These are phyloP conservation scores for Drosophila pseudoananassae DNA, from an alignment of 1,140 invertebrate species.

Conservation along the genomic window DNA sequence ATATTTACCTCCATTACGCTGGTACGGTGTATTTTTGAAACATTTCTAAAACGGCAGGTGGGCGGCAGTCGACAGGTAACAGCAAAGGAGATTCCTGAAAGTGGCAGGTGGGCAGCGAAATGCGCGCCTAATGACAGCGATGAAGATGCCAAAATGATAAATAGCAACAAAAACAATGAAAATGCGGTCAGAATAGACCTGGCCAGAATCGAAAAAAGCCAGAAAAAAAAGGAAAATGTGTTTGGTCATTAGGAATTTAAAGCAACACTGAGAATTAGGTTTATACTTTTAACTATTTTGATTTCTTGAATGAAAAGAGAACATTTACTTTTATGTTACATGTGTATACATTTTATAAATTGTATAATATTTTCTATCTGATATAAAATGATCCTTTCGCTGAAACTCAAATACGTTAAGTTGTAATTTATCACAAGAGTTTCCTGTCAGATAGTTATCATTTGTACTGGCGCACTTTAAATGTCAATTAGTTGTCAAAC, in stretches of 20 bases:
- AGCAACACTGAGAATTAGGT: not conserved
- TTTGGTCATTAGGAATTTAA: slow-evolving; percentile 64
- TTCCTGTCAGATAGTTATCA: slow-evolving; percentile 21
- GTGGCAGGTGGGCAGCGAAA: slow-evolving; percentile 48
- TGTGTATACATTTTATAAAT: no score
- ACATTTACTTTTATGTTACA: no score
- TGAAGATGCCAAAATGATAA: slow-evolving; percentile 81
- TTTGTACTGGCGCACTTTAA: slow-evolving; percentile 64
- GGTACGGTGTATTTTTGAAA: slow-evolving; percentile 54
- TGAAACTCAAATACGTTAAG: not conserved
- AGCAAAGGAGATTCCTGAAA: slow-evolving; percentile 19
- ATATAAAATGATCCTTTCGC: not conserved
- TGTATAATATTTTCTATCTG: not conserved
- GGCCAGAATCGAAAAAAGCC: slow-evolving; percentile 48
- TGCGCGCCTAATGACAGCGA: slow-evolving; percentile 78
- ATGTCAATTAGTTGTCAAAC: slow-evolving; percentile 80
- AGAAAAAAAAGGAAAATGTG: slow-evolving; percentile 60
- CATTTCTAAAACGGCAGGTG: slow-evolving; percentile 73
- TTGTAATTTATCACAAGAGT: slow-evolving; percentile 38
- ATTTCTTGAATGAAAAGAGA: no score
- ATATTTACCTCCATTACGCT: slow-evolving; percentile 27
- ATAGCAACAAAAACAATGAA: slow-evolving; percentile 60
- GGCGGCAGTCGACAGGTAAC: slow-evolving; percentile 39
- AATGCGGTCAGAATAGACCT: slow-evolving; percentile 24
- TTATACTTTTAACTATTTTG: not conserved